Conservation (phyloP, 2,113 vertebrate genomes). For the Acrocephalus arundinaceus region DNA sequence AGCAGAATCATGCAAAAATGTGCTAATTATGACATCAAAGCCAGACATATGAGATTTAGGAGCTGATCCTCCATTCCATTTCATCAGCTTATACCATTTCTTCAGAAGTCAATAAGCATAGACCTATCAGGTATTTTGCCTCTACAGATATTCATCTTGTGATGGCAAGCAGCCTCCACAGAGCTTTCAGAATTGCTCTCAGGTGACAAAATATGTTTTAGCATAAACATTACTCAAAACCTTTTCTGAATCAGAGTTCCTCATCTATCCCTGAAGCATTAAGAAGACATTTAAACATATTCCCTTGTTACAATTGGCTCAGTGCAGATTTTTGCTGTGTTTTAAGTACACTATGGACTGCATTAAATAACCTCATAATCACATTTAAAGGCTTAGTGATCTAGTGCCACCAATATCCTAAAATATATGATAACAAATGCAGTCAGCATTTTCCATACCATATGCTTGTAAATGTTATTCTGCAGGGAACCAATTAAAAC, state of each 20-base stretch:
- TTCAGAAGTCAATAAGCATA: not conserved
- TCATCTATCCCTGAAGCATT: not conserved
- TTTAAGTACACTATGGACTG: conserved; percentile 41
- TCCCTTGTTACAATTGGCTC: conserved; percentile 26
- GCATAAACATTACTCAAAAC: not conserved
- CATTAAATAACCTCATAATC: conserved; percentile 70
- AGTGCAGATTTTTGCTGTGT: conserved; percentile 19
- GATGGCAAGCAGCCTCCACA: not conserved
- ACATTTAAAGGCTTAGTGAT: conserved; percentile 67
- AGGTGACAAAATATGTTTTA: not conserved
- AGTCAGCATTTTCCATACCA: conserved; percentile 86
- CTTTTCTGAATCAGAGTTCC: not conserved
- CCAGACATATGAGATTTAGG: not conserved
- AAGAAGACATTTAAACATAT: not conserved
- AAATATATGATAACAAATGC: conserved; percentile 77
- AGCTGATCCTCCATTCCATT: not conserved
- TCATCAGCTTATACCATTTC: not conserved
- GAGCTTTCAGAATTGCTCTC: not conserved
- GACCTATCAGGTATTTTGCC: not conserved
- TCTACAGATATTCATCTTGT: not conserved
- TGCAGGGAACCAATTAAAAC: conserved; percentile 91
- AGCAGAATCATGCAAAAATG: not conserved
- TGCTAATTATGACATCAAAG: not conserved
- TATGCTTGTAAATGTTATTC: conserved; percentile 83
- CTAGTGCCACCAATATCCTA: conserved; percentile 64